Evolutionary conservation across 2,113 vertebrate species (phyloP).

Genomic region (Ptyas mucosa): DNA sequence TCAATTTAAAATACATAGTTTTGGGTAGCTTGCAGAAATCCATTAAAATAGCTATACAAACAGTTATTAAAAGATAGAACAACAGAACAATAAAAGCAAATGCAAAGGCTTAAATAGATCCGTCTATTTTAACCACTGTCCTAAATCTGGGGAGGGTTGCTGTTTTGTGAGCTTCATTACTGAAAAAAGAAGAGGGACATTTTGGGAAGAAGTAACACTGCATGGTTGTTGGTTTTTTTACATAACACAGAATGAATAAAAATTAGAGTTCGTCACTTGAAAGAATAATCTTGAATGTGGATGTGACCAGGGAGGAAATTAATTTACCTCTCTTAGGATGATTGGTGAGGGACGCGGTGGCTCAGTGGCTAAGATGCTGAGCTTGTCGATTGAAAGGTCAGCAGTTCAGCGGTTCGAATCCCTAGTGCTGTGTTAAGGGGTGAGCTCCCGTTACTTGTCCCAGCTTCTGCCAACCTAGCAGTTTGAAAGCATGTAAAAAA

Average conservation of each 20-base stretch:
- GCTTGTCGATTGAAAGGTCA: no score
- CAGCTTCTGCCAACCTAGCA: no score
- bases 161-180: neutral
- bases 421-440: no score
- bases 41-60: neutral
- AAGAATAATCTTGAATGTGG: neutral
- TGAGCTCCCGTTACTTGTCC: no score
- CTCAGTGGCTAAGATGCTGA: no score
- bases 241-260: neutral
- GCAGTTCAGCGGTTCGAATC: no score
- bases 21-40: neutral
- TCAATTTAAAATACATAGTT: neutral
- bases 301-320: neutral
- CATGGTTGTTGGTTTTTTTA: neutral
- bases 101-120: neutral
- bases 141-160: neutral
- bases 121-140: neutral
- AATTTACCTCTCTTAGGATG: neutral
- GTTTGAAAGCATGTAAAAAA: no score
- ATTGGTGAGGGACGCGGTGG: neutral
- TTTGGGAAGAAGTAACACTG: neutral
- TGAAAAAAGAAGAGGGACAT: neutral
- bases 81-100: neutral
- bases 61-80: neutral
- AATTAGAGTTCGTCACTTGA: neutral